Conservation (phyloP, 2,888 invertebrate species). For the Nomada lathburiana region DNA sequence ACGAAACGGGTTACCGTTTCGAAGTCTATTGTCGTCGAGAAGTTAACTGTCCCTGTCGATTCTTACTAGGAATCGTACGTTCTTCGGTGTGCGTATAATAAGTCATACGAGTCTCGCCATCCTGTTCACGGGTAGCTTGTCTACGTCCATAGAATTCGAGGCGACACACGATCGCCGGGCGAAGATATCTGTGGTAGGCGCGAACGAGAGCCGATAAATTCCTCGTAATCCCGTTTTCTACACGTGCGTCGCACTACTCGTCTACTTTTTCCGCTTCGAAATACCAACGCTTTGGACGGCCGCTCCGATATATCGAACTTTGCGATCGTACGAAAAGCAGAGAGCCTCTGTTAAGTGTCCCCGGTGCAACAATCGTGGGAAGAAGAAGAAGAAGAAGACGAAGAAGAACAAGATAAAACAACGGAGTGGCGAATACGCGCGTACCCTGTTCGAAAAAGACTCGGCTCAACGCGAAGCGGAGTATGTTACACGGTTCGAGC, state of each 20-base stretch:
- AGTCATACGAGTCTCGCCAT: constrained; percentile 10
- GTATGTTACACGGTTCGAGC: background rate
- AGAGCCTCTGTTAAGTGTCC: constrained; percentile 16
- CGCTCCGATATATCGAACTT: constrained; percentile 54
- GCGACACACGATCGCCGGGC: constrained; percentile 42
- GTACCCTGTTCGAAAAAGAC: too few relatives aligned
- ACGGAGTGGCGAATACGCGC: background rate
- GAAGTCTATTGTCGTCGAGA: constrained; percentile 48
- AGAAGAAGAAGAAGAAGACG: background rate
- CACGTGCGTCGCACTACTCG: constrained; percentile 28
- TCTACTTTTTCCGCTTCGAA: constrained; percentile 49
- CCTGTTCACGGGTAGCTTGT: constrained; percentile 15
- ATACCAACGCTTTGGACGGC: constrained; percentile 22
- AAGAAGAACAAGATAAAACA: constrained; percentile 11
- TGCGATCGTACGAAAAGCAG: background rate
- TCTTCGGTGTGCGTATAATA: constrained; percentile 18
- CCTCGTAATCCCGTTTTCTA: constrained; percentile 60
- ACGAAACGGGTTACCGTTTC: constrained; percentile 2
- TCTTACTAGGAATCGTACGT: constrained; percentile 14
- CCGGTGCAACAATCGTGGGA: background rate
- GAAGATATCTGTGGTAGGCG: constrained; percentile 42
- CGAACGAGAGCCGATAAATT: constrained; percentile 62
- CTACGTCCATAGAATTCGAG: constrained; percentile 36
- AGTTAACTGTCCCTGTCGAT: constrained; percentile 41
- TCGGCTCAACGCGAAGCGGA: background rate